Conservation (phyloP, 2,888 invertebrate genomes). For the Anticlea derivata region DNA sequence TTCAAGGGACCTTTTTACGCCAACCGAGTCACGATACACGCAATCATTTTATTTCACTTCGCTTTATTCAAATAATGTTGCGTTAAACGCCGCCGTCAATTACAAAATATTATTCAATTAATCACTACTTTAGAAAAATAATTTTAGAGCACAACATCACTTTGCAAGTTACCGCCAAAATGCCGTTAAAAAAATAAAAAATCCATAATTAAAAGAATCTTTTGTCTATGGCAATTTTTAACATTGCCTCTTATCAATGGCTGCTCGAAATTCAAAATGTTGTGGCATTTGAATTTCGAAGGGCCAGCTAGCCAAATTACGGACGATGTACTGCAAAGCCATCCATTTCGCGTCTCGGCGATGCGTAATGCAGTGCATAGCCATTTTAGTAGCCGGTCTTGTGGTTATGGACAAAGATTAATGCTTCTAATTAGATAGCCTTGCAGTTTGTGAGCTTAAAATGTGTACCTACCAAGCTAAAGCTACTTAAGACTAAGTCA, state of each 20-base stretch:
- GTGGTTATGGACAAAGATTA: slow-evolving; percentile 31
- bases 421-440: slow-evolving; percentile 29
- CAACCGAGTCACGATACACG: too few relatives aligned
- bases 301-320: slow-evolving; percentile 25
- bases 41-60: too few relatives aligned
- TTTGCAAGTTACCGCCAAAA: too few relatives aligned
- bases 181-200: too few relatives aligned
- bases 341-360: slow-evolving; percentile 28
- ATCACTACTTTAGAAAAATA: too few relatives aligned
- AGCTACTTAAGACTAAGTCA: neutral
- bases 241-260: slow-evolving; percentile 11
- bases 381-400: slow-evolving; percentile 30
- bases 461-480: slow-evolving; percentile 1
- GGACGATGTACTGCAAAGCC: slow-evolving; percentile 24
- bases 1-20: too few relatives aligned
- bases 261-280: neutral
- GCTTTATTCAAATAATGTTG: too few relatives aligned
- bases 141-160: too few relatives aligned
- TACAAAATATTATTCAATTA: too few relatives aligned
- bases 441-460: slow-evolving; percentile 20
- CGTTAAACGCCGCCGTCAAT: too few relatives aligned
- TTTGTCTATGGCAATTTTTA: slow-evolving; percentile 5
- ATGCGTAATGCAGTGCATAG: slow-evolving; percentile 29
- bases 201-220: neutral
- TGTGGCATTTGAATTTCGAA: slow-evolving; percentile 27